phyloP scores from a whole-genome alignment of 2,797 vertebrate genomes.

The Ibycter americanus region DNA sequence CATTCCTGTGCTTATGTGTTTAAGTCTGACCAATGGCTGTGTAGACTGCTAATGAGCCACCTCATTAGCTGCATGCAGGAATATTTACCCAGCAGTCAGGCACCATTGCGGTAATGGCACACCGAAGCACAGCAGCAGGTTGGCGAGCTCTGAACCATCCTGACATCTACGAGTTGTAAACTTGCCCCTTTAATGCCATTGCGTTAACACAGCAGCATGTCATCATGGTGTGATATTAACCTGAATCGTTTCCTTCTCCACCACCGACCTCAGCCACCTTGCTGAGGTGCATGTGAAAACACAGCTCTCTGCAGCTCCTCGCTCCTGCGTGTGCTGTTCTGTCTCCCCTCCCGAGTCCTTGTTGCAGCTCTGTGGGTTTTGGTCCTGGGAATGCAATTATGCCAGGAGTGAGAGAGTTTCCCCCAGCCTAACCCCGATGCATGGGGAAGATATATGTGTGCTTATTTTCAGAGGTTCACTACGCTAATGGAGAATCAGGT shows the following conservation, averaged over 20 bases:
- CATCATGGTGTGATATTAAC: not conserved
- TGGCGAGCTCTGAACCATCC: not conserved
- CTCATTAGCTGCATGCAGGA: not conserved
- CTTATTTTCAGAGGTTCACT: not conserved
- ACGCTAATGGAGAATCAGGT: not conserved
- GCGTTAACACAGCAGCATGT: not conserved
- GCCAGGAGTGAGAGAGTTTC: not conserved
- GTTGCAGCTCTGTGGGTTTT: not conserved
- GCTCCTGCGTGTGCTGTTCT: rapidly evolving
- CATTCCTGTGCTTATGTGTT: not conserved
- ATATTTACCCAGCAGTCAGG: not conserved
- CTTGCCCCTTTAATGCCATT: not conserved
- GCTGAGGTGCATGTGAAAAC: not conserved
- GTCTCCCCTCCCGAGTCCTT: not conserved
- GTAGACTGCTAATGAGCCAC: not conserved
- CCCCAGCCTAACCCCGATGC: not conserved
- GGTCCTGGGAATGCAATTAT: not conserved
- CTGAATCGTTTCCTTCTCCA: not conserved
- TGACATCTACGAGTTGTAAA: not conserved
- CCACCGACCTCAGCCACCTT: not conserved
- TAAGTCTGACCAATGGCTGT: not conserved
- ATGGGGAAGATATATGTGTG: not conserved
- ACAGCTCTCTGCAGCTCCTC: not conserved
- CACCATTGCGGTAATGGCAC: rapidly evolving
- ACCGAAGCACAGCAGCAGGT: not conserved